These are phyloP conservation scores for Panonychus citri DNA, from an alignment of 1,140 invertebrate species.

Conservation along the genomic window DNA sequence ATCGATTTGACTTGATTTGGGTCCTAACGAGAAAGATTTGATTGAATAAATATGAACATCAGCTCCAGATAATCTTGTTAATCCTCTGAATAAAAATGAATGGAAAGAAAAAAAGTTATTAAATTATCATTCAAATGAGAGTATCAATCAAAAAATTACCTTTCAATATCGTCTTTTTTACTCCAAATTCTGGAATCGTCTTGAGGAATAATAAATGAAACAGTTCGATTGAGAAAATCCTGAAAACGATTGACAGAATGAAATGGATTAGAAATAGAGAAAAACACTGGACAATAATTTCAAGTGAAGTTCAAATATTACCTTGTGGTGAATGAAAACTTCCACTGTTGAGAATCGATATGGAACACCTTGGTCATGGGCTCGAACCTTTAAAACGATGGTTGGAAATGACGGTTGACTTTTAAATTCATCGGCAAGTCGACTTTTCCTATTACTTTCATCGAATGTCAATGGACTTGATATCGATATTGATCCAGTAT, in stretches of 20 bases:
- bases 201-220: constrained; percentile 8
- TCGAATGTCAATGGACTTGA: constrained; percentile 1
- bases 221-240: constrained; percentile 13
- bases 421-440: not conserved
- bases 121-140: too few species aligned
- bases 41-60: constrained; percentile 13
- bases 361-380: constrained; percentile 17
- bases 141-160: constrained; percentile 4
- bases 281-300: not conserved
- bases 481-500: constrained; percentile 17
- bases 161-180: constrained; percentile 11
- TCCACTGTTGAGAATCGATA: constrained; percentile 10
- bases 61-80: constrained; percentile 11
- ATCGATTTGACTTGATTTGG: not conserved
- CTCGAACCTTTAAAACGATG: constrained; percentile 14
- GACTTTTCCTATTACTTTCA: not conserved
- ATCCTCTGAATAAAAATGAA: constrained; percentile 2
- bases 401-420: constrained; percentile 2
- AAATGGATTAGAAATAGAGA: not conserved
- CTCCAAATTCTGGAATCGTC: constrained; percentile 4
- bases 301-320: not conserved
- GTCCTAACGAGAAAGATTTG: not conserved
- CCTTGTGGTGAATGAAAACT: constrained; percentile 16
- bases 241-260: not conserved
- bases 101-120: not conserved